phyloP scores from a whole-genome alignment of 2,113 vertebrate genomes.

The Ornithorhynchus anatinus region DNA sequence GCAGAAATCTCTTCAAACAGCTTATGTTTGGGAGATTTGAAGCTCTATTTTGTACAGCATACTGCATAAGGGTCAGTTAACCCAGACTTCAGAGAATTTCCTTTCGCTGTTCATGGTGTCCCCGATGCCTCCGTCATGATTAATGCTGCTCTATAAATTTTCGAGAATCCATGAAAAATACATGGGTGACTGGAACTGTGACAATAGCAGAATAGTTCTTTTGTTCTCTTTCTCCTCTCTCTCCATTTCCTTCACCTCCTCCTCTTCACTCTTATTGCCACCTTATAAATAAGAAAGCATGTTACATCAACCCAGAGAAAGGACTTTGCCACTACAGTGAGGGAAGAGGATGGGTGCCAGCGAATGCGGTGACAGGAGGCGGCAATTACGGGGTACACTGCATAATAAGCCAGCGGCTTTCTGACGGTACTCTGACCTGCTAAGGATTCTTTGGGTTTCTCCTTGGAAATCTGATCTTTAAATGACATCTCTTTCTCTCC shows the following conservation, averaged over 20 bases:
- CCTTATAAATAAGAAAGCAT: neutral
- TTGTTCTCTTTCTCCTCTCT: neutral
- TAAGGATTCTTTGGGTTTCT: neutral
- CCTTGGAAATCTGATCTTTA: neutral
- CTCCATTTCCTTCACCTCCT: conserved; percentile 1
- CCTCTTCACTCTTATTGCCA: neutral
- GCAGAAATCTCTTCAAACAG: neutral
- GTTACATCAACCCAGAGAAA: neutral
- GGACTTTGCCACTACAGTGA: neutral
- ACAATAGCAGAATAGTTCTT: neutral
- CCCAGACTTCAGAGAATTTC: neutral
- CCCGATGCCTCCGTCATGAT: neutral
- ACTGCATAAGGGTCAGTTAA: neutral
- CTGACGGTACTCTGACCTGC: neutral
- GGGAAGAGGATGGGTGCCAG: neutral
- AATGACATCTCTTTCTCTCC: neutral
- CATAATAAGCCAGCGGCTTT: neutral
- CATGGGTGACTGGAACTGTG: neutral
- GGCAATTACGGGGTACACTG: no score
- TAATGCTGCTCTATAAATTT: neutral
- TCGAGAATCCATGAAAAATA: neutral
- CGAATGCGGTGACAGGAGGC: neutral
- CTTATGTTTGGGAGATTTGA: conserved; percentile 2
- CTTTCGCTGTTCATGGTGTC: neutral
- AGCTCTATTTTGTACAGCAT: neutral